Percentiles rank a stretch among this genome's conserved stretches.
phyloP scores from a whole-genome alignment of 2,113 vertebrate genomes.

The Ophiodon elongatus region DNA sequence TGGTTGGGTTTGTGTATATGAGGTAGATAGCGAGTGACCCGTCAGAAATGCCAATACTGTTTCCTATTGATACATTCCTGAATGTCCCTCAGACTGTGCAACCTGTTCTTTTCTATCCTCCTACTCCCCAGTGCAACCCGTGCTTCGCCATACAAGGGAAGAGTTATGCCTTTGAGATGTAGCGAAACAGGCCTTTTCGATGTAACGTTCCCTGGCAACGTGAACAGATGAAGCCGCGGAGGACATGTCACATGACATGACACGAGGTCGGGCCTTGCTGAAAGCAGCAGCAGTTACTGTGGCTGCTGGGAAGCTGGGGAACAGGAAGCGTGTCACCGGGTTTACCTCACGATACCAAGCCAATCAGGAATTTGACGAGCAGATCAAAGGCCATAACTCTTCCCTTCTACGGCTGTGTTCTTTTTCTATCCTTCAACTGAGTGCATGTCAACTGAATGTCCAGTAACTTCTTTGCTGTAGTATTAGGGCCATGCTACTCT shows the following conservation, averaged over 20 bases:
- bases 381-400: constrained; percentile 60
- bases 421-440: constrained; percentile 79
- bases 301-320: constrained; percentile 29
- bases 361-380: constrained; percentile 65
- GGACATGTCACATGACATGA: too few species aligned
- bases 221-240: neutral
- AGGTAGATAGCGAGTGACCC: constrained; percentile 52
- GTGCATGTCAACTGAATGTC: constrained; percentile 89
- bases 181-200: constrained; percentile 11
- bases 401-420: constrained; percentile 73
- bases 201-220: constrained; percentile 36
- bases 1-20: constrained; percentile 42
- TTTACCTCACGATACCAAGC: constrained; percentile 54
- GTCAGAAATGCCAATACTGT: constrained; percentile 68
- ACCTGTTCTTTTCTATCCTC: constrained; percentile 61
- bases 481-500: constrained; percentile 86
- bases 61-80: constrained; percentile 78
- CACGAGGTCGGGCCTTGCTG: constrained; percentile 5
- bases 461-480: constrained; percentile 85
- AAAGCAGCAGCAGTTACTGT: neutral
- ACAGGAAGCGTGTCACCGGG: constrained; percentile 6
- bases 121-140: constrained; percentile 64
- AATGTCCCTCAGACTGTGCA: constrained; percentile 77
- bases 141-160: constrained; percentile 64
- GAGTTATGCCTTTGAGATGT: constrained; percentile 53